Evolutionary conservation across 1,140 invertebrate genomes (phyloP).

Genomic region (Bombus terrestris): DNA sequence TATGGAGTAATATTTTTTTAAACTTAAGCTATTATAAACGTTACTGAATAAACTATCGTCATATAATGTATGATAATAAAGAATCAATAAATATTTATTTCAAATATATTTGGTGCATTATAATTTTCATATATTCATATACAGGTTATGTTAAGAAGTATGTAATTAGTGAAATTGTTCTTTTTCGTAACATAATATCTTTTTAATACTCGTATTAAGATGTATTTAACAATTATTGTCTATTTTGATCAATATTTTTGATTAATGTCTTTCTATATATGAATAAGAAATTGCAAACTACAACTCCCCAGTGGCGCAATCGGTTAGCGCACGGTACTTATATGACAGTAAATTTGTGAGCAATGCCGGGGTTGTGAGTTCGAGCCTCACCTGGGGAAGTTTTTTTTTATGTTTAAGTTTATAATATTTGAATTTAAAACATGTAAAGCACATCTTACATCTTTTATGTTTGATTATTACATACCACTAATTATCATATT

Average conservation of each 20-base stretch:
- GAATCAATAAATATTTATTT: slow-evolving; percentile 21
- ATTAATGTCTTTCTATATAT: not conserved
- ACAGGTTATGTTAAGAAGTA: not conserved
- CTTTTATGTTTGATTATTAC: not conserved
- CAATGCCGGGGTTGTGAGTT: slow-evolving; percentile 98
- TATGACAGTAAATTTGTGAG: slow-evolving; percentile 93
- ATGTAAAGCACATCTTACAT: not conserved
- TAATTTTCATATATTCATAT: too few relatives aligned
- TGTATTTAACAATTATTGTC: not conserved
- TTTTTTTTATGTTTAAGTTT: slow-evolving; percentile 80
- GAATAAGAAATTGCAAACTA: slow-evolving; percentile 58
- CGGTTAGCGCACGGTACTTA: slow-evolving; percentile 99
- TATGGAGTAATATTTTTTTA: not conserved
- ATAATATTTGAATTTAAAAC: not conserved
- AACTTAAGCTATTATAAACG: too few relatives aligned
- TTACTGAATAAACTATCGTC: not conserved
- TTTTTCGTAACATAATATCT: not conserved
- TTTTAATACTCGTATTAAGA: not conserved
- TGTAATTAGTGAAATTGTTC: not conserved
- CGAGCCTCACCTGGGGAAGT: slow-evolving; percentile 96
- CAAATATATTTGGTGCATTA: too few relatives aligned
- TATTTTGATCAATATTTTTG: not conserved
- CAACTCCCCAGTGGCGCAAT: slow-evolving; percentile 95
- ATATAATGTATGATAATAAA: not conserved
- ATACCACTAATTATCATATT: not conserved